Evolutionary conservation across 2,113 vertebrate species (phyloP).

Genomic region (Petaurus breviceps): DNA sequence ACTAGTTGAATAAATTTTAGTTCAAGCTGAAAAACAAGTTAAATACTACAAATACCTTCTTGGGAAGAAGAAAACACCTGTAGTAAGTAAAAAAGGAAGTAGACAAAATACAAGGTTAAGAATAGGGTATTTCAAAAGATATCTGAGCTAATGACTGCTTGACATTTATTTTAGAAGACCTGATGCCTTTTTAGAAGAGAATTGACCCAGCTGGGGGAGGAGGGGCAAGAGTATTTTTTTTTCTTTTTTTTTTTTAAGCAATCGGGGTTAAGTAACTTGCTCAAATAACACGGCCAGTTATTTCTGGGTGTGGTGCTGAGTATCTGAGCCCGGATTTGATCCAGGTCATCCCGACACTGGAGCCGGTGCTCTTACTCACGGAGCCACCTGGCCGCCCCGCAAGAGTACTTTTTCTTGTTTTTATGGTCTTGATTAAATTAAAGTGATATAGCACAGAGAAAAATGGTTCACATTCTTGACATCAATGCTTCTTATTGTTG

Average conservation of each 20-base stretch:
- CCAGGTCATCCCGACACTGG: too few relatives aligned
- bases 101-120: slow-evolving; percentile 21
- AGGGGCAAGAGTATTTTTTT: slow-evolving; percentile 20
- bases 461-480: neutral
- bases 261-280: too few relatives aligned
- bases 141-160: neutral
- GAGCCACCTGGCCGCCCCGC: too few relatives aligned
- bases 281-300: too few relatives aligned
- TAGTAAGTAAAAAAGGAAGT: neutral
- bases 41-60: slow-evolving; percentile 6
- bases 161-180: slow-evolving; percentile 29
- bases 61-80: neutral
- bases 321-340: too few relatives aligned
- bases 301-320: too few relatives aligned
- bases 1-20: neutral
- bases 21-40: neutral
- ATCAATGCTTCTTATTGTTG: neutral
- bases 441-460: neutral
- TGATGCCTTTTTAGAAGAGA: slow-evolving; percentile 32
- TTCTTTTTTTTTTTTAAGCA: too few relatives aligned
- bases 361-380: too few relatives aligned
- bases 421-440: slow-evolving; percentile 44
- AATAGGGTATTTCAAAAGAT: neutral
- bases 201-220: slow-evolving; percentile 14
- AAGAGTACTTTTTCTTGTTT: slow-evolving; percentile 39